A percentile compares a stretch with the other conserved stretches of the same genome.
Conservation (phyloP, 2,797 vertebrate genomes). For the Poecilia wingei region DNA sequence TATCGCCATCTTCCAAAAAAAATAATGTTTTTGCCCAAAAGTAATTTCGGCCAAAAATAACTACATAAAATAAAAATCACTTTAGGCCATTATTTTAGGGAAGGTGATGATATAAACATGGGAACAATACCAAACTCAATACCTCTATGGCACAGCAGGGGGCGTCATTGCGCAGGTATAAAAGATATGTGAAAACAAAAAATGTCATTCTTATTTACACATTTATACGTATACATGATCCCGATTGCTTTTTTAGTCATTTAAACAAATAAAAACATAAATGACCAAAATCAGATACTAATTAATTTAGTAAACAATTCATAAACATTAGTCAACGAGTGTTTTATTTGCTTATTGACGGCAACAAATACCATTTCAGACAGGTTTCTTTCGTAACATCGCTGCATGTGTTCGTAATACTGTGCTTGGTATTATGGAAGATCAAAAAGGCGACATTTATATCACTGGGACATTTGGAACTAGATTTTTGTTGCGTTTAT, state of each 20-base stretch:
- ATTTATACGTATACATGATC: background rate
- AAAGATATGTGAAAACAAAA: background rate
- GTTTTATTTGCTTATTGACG: background rate
- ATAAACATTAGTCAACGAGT: background rate
- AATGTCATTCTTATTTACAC: background rate
- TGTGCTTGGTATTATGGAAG: background rate
- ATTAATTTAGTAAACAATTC: background rate
- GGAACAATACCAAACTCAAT: background rate
- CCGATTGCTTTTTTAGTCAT: background rate
- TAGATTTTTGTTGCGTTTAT: background rate
- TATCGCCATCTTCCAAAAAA: too few relatives aligned
- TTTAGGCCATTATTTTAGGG: too few relatives aligned
- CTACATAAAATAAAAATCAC: too few relatives aligned
- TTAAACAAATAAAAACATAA: background rate
- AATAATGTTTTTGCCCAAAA: too few relatives aligned
- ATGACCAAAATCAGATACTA: background rate
- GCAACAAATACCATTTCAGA: background rate
- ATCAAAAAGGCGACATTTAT: background rate
- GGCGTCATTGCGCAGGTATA: background rate
- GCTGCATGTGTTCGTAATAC: background rate
- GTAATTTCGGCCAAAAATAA: too few relatives aligned
- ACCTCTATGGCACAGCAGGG: background rate
- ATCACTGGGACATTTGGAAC: background rate
- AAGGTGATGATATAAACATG: background rate
- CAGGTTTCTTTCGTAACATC: background rate